Conservation (phyloP, 2,888 invertebrate species). For the Lasioglossum villosulum region DNA sequence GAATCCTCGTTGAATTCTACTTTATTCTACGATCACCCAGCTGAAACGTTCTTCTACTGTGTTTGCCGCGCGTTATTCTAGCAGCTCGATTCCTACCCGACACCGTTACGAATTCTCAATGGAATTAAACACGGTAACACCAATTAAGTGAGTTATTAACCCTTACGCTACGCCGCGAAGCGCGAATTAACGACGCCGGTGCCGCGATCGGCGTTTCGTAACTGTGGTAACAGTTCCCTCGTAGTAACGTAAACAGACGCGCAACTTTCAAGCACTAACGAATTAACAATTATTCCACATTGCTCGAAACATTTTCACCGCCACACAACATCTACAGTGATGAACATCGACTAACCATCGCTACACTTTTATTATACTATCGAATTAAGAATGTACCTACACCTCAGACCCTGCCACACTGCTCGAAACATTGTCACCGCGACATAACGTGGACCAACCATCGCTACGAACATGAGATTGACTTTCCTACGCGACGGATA, state of each 20-base stretch:
- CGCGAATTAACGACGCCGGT: constrained; percentile 6
- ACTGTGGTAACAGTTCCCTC: neutral
- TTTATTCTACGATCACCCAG: neutral
- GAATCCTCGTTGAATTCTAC: neutral
- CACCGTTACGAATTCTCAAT: constrained; percentile 28
- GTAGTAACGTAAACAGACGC: neutral
- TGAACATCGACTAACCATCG: neutral
- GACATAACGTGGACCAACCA: neutral
- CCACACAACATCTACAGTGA: neutral
- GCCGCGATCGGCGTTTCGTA: constrained; percentile 1
- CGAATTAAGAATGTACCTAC: neutral
- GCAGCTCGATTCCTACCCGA: constrained; percentile 18
- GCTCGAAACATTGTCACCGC: neutral
- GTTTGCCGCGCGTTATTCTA: neutral
- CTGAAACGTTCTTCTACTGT: neutral
- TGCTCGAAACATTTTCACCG: neutral
- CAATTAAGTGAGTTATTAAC: constrained; percentile 9
- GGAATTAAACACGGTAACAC: neutral
- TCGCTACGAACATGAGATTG: neutral
- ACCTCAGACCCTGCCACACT: no score
- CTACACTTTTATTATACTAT: neutral
- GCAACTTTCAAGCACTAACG: neutral
- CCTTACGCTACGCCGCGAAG: neutral
- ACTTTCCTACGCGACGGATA: no score
- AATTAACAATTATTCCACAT: neutral